Conservation (phyloP, 1,140 invertebrate species). For the Diabrotica undecimpunctata region DNA sequence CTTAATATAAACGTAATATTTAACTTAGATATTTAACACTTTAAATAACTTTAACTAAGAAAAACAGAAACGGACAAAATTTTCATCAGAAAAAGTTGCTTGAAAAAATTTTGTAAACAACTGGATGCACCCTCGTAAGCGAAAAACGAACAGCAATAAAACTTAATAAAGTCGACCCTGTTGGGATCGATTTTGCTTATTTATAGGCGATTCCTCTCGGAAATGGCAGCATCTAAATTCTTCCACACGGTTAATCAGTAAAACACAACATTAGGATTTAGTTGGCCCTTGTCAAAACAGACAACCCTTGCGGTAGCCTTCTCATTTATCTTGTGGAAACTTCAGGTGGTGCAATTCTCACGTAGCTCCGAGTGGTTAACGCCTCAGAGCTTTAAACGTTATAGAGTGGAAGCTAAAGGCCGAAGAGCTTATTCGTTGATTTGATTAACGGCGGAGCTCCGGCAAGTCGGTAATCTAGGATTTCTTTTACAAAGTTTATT, state of each 20-base stretch:
- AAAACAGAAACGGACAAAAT: not conserved
- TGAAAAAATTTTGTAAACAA: not conserved
- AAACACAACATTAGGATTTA: slow-evolving; percentile 17
- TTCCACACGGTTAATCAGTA: slow-evolving; percentile 9
- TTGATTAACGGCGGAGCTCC: slow-evolving; percentile 1
- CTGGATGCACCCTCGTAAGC: not conserved
- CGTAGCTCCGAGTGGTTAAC: slow-evolving; percentile 8
- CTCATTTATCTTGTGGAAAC: slow-evolving; percentile 14
- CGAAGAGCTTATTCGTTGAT: slow-evolving; percentile 1
- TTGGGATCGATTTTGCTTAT: slow-evolving; percentile 2
- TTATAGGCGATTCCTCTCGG: slow-evolving; percentile 1
- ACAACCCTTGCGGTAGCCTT: slow-evolving; percentile 9
- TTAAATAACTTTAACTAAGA: too few species aligned
- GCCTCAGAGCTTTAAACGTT: slow-evolving; percentile 4
- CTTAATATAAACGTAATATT: too few species aligned
- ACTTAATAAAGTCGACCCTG: not conserved
- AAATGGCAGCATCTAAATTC: slow-evolving; percentile 6
- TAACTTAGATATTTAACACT: too few species aligned
- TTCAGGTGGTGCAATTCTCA: slow-evolving; percentile 17
- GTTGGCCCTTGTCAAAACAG: slow-evolving; percentile 18
- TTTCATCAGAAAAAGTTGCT: too few species aligned
- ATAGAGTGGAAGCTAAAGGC: slow-evolving; percentile 4
- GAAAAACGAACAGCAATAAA: not conserved
- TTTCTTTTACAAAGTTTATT: not conserved
- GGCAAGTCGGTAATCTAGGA: slow-evolving; percentile 1